A percentile compares a stretch with the other conserved stretches of the same genome.
Conservation (phyloP, 64 coral and sea anemone species). For the Trachythela sp. region DNA sequence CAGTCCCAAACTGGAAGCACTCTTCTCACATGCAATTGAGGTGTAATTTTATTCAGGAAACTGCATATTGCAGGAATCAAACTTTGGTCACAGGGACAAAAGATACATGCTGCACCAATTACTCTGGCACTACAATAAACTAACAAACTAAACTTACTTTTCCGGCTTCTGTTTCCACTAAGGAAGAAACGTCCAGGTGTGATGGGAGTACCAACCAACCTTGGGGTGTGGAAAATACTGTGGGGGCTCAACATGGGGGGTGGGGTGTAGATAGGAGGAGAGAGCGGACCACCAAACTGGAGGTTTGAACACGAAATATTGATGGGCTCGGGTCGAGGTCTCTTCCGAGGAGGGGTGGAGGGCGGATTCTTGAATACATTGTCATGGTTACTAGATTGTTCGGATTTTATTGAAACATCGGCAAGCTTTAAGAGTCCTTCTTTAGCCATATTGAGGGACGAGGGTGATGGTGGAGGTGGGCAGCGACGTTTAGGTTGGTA, state of each 20-base stretch:
- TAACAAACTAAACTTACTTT: not conserved
- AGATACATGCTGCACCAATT: too few species aligned
- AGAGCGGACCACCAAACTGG: constrained; percentile 59
- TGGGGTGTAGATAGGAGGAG: constrained; percentile 87
- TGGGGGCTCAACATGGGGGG: constrained; percentile 94
- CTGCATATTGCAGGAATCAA: too few species aligned
- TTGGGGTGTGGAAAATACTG: constrained; percentile 68
- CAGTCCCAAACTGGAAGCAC: too few species aligned
- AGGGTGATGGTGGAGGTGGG: not conserved
- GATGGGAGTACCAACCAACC: not conserved
- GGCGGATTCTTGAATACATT: constrained; percentile 79
- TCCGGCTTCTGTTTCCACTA: not conserved
- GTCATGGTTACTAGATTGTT: constrained; percentile 39
- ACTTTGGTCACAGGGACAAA: too few species aligned
- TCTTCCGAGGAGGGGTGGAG: constrained; percentile 74
- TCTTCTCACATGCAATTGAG: too few species aligned
- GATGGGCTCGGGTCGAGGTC: constrained; percentile 76
- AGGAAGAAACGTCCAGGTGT: constrained; percentile 15
- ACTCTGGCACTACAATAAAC: not conserved
- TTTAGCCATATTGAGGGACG: not conserved
- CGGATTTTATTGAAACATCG: constrained; percentile 23
- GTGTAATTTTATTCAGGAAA: too few species aligned
- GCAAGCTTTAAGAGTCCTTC: not conserved
- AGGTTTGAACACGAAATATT: constrained; percentile 77
- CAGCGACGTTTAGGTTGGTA: not conserved